Evolutionary conservation across 2,113 vertebrate genomes (phyloP), one percentile per base, ranked within the genome.

Genomic region (Malurus alboscapulatus): DNA sequence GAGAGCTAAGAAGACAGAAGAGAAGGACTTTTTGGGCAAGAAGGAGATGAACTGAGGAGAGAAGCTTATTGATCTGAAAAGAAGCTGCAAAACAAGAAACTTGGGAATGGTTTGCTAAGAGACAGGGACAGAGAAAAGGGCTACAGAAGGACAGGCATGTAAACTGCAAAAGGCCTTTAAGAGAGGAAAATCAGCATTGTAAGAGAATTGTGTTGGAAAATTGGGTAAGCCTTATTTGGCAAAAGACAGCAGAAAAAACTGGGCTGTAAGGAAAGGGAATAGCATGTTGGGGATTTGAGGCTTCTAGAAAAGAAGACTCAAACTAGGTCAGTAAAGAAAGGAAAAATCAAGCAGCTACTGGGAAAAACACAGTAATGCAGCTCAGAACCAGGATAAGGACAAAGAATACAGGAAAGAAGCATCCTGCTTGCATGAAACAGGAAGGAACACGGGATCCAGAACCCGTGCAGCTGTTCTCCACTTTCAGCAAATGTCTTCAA

Each of bases 121-220:
- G 59, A 80, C 4, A 19, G 27, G 17, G 12, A 71, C 13, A 67
- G 21, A 20, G 89, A 53, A 75, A 71, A 63, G 30, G 53, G 47
- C 61, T 47, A 51, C 91, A 77, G 55, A 65, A 90, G 59, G 48
- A 84, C 40, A 89, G 9, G 30, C 36, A 71, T 20, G 48, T 72
- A 87, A 92, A 91, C 40, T 62, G 61, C 68, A 84, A 67, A 91
- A 84, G 59, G 34, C 48, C 77, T 91, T 86, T 77, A 71, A 36
- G 1, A 17, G 29, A 83, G 22, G 9, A 27, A 93, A 84, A 74
- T 78, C 77, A 94, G 61, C 27, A 89, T 27, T 8, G 55, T 25
- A 77, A 89, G 48, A 75, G 57, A 89, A 94, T 84, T 15, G 27
- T 57, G 42, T 38, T 53, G 50, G 77, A 84, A 94, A 95, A 95